phyloP scores from a whole-genome alignment of 1,140 invertebrate genomes.

The Drosophila serrata region DNA sequence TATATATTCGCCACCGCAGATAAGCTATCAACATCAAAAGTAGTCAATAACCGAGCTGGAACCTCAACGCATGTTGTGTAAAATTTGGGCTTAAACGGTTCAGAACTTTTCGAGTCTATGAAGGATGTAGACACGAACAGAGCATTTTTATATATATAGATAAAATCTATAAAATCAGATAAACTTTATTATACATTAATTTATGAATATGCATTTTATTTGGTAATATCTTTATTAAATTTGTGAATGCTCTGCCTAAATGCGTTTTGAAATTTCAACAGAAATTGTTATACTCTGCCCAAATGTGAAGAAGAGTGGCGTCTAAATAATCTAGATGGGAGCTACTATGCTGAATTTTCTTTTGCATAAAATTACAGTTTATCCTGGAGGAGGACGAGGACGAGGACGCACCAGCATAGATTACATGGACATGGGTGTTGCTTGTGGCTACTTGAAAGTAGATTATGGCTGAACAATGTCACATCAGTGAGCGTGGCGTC shows the following conservation, averaged over 20 bases:
- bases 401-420: slow-evolving; percentile 36
- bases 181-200: background rate
- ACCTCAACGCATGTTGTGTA: too few relatives aligned
- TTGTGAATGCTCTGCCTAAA: background rate
- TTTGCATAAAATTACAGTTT: slow-evolving; percentile 83
- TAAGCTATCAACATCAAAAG: too few relatives aligned
- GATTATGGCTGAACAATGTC: slow-evolving; percentile 70
- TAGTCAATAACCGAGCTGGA: too few relatives aligned
- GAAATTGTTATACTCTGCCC: background rate
- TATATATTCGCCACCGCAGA: too few relatives aligned
- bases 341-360: slow-evolving; percentile 59
- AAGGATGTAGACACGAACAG: too few relatives aligned
- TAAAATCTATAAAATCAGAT: background rate
- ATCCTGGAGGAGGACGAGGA: slow-evolving; percentile 39
- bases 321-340: slow-evolving; percentile 62
- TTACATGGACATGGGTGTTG: slow-evolving; percentile 75
- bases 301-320: slow-evolving; percentile 40
- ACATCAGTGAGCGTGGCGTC: slow-evolving; percentile 57
- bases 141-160: too few relatives aligned
- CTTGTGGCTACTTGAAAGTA: slow-evolving; percentile 78
- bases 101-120: too few relatives aligned
- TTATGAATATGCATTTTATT: background rate
- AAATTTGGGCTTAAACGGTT: too few relatives aligned
- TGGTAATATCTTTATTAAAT: background rate
- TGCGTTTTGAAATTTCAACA: background rate